These are phyloP conservation scores for Crematogaster levior DNA, from an alignment of 2,888 invertebrate species.

Conservation along the genomic window DNA sequence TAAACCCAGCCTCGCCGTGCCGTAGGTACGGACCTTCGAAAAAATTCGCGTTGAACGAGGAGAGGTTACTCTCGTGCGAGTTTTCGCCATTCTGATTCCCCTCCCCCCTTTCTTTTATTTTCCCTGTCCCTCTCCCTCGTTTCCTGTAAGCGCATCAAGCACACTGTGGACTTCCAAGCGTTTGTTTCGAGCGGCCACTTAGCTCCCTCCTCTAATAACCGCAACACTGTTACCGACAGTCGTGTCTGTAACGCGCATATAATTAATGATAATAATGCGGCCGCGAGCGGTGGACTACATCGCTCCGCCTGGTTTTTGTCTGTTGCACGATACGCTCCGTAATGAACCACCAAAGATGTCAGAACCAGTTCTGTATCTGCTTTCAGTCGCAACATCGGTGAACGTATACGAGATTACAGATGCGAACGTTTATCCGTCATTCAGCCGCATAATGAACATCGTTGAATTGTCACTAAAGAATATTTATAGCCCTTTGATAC, in stretches of 20 bases:
- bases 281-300: conserved; percentile 55
- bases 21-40: conserved; percentile 68
- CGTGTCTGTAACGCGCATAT: conserved; percentile 70
- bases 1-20: conserved; percentile 73
- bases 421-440: conserved; percentile 69
- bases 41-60: conserved; percentile 58
- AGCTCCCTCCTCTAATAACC: conserved; percentile 57
- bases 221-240: conserved; percentile 70
- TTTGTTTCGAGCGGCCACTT: conserved; percentile 48
- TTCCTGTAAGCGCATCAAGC: conserved; percentile 49
- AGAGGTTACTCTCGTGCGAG: conserved; percentile 42
- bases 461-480: conserved; percentile 57
- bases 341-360: conserved; percentile 73
- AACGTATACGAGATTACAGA: conserved; percentile 68
- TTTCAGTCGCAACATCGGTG: conserved; percentile 63
- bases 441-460: conserved; percentile 69
- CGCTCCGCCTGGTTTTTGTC: conserved; percentile 65
- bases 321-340: conserved; percentile 57
- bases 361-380: conserved; percentile 74
- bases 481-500: conserved; percentile 60
- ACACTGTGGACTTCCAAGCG: conserved; percentile 12
- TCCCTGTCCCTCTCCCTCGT: conserved; percentile 13
- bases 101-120: conserved; percentile 16
- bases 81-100: conserved; percentile 25
- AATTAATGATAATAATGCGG: conserved; percentile 75